These are phyloP conservation scores for Pseudolaguvia tuberculata DNA, from an alignment of 2,113 vertebrate genomes.

Conservation along the genomic window DNA sequence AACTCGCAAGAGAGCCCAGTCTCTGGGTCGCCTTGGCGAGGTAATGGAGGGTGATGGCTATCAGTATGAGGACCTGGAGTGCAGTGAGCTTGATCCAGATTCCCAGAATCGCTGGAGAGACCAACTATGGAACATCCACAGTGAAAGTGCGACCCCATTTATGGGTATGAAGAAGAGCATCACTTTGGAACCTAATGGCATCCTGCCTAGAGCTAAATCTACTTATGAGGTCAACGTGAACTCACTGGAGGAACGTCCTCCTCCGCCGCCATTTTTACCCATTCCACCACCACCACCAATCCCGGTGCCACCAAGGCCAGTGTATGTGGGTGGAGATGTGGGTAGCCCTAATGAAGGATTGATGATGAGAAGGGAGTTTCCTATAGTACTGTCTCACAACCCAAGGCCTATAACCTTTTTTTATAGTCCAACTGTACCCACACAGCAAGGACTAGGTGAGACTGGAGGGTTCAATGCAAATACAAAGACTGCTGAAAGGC, in stretches of 20 bases:
- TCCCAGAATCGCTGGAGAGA: conserved; percentile 73
- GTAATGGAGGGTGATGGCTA: conserved; percentile 82
- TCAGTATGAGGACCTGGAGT: conserved; percentile 80
- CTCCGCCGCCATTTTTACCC: conserved; percentile 33
- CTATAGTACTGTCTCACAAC: conserved; percentile 64
- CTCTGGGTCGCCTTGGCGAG: conserved; percentile 84
- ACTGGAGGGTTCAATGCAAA: conserved; percentile 52
- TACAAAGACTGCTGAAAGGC: conserved; percentile 52
- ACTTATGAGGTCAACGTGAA: conserved; percentile 75
- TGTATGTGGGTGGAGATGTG: conserved; percentile 57
- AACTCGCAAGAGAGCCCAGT: conserved; percentile 84
- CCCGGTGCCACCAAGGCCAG: conserved; percentile 49
- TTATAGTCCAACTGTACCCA: conserved; percentile 62
- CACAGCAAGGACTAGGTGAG: conserved; percentile 68
- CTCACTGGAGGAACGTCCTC: conserved; percentile 52
- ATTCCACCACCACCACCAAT: conserved; percentile 54
- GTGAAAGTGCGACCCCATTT: conserved; percentile 80
- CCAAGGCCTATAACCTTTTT: conserved; percentile 79
- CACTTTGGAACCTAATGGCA: conserved; percentile 77
- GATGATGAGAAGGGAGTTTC: conserved; percentile 69
- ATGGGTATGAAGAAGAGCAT: conserved; percentile 75
- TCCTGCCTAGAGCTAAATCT: conserved; percentile 79
- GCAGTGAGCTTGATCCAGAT: conserved; percentile 64
- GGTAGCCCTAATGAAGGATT: conserved; percentile 67
- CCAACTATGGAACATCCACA: conserved; percentile 72